Conservation (phyloP, 2,797 vertebrate genomes). For the Brachyalestes nurse region DNA sequence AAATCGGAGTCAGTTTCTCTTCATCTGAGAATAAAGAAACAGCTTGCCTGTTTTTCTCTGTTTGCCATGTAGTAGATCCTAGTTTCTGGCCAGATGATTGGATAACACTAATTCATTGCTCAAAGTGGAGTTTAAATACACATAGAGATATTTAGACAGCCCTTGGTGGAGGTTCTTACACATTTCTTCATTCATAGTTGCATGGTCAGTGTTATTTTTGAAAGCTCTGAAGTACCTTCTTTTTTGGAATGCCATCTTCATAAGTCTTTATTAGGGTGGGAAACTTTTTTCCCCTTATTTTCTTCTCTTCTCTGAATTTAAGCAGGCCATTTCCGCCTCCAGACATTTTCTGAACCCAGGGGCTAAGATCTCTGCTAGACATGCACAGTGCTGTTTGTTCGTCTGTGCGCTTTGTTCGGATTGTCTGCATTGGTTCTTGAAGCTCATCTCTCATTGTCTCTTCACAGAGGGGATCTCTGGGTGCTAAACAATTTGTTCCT, state of each 20-base stretch:
- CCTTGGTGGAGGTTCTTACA: conserved; percentile 30
- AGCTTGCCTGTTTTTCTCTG: conserved; percentile 35
- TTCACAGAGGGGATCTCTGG: conserved; percentile 44
- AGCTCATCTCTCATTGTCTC: conserved; percentile 31
- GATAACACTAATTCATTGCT: conserved; percentile 14
- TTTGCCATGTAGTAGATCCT: conserved; percentile 11
- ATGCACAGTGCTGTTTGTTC: conserved; percentile 8
- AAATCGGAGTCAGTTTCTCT: neutral
- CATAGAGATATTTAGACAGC: conserved; percentile 27
- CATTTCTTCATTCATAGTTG: conserved; percentile 11
- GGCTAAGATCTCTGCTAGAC: conserved; percentile 19
- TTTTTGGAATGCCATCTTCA: neutral
- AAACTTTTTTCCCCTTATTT: neutral
- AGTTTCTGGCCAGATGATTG: conserved; percentile 4
- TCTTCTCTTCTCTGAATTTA: neutral
- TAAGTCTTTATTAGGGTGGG: conserved; percentile 2
- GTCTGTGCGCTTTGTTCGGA: conserved; percentile 6
- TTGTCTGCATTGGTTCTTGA: neutral
- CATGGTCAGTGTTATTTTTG: conserved; percentile 17
- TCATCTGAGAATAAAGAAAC: neutral
- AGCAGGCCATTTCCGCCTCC: neutral
- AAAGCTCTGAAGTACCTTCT: neutral
- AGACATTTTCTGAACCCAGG: neutral
- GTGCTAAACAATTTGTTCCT: conserved; percentile 42
- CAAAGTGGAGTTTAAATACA: conserved; percentile 48